A percentile compares a stretch with the other conserved stretches of the same genome.
These are phyloP conservation scores for Noctilio leporinus DNA, from an alignment of 2,113 vertebrate species.

Conservation along the genomic window DNA sequence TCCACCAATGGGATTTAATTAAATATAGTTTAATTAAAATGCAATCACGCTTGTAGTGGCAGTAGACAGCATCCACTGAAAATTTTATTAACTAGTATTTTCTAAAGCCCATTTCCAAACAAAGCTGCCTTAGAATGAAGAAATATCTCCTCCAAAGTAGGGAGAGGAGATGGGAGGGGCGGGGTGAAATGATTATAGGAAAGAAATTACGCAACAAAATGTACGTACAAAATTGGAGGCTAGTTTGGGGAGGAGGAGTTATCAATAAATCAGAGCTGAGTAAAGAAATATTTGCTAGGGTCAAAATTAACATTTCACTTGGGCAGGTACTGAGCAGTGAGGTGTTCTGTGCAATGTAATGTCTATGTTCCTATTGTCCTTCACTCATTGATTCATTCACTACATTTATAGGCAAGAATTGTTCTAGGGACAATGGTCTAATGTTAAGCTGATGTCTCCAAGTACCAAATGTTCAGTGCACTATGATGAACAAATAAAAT, in stretches of 20 bases:
- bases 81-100: constrained; percentile 46
- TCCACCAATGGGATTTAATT: constrained; percentile 64
- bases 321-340: not conserved
- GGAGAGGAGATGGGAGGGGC: not conserved
- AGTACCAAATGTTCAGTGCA: not conserved
- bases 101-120: constrained; percentile 50
- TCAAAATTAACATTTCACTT: not conserved
- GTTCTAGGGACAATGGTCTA: not conserved
- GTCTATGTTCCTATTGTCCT: not conserved
- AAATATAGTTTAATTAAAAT: constrained; percentile 72
- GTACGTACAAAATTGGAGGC: not conserved
- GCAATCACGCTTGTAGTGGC: constrained; percentile 47
- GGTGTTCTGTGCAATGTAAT: accelerated
- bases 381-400: not conserved
- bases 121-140: constrained; percentile 49
- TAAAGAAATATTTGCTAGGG: not conserved
- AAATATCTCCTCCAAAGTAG: not conserved
- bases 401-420: not conserved
- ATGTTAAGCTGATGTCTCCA: not conserved
- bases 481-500: not conserved
- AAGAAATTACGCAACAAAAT: not conserved
- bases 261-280: not conserved
- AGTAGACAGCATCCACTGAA: constrained; percentile 21
- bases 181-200: not conserved
- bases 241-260: not conserved